A percentile compares a stretch with the other conserved stretches of the same genome.
Evolutionary conservation across 2,113 vertebrate species (phyloP).

Genomic region (Isurus oxyrinchus): DNA sequence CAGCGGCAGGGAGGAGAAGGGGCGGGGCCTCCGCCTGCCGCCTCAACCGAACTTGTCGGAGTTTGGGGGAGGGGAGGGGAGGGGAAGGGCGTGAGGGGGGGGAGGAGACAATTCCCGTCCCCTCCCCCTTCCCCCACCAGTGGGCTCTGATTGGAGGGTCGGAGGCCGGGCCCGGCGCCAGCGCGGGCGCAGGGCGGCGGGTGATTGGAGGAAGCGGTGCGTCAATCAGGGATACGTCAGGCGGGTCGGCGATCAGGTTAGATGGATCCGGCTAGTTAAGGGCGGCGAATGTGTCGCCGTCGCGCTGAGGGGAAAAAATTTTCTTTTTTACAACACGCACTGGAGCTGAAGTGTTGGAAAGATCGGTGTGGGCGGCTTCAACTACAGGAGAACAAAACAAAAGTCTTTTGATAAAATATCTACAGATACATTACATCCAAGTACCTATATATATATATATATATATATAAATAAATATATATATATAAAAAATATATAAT

Average conservation of each 20-base stretch:
- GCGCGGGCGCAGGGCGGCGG: not conserved
- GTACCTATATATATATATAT: not conserved
- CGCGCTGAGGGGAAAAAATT: not conserved
- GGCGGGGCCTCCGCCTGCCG: not conserved
- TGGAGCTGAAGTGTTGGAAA: not conserved
- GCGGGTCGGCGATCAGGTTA: not conserved
- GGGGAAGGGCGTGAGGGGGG: not conserved
- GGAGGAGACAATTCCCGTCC: not conserved
- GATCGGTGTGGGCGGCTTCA: not conserved
- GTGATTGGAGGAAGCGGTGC: not conserved
- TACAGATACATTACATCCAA: not conserved
- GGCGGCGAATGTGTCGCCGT: not conserved
- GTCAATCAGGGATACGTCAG: not conserved
- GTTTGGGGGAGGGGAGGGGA: not conserved
- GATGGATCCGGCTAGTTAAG: not conserved
- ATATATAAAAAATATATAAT: no score
- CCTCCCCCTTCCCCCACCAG: no score
- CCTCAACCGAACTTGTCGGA: not conserved
- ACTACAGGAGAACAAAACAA: not conserved
- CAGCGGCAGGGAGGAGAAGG: not conserved
- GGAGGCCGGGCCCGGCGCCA: fast-evolving
- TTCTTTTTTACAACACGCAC: not conserved
- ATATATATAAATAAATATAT: not conserved
- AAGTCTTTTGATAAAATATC: not conserved
- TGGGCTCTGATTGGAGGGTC: not conserved